Conservation (phyloP, 1,140 invertebrate species). For the Pemphigus obesinymphae region DNA sequence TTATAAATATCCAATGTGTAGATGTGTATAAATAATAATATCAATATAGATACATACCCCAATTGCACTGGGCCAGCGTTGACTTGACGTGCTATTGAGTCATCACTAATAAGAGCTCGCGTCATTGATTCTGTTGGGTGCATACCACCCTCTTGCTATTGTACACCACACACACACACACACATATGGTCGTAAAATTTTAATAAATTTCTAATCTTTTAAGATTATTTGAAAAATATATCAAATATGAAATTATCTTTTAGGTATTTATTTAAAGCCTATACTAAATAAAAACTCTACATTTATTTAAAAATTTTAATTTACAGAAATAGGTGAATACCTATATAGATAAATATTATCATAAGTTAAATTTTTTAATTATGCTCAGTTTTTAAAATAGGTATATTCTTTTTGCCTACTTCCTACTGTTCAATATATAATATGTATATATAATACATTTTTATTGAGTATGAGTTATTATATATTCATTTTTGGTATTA, state of each 20-base stretch:
- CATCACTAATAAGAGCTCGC: constrained; percentile 82
- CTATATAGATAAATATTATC: background rate
- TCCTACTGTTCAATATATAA: background rate
- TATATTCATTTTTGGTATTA: background rate
- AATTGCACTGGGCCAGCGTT: constrained; percentile 76
- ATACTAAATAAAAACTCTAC: background rate
- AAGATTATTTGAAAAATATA: background rate
- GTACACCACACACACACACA: constrained; percentile 58
- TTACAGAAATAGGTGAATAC: background rate
- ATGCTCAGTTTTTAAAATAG: background rate
- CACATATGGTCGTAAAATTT: constrained; percentile 50
- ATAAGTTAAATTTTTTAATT: background rate
- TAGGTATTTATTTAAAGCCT: background rate
- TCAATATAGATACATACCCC: constrained; percentile 68
- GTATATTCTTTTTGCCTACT: background rate
- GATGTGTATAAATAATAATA: constrained; percentile 33
- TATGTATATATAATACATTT: background rate
- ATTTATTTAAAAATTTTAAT: background rate
- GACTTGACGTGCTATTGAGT: constrained; percentile 73
- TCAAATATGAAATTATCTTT: background rate
- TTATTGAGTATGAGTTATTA: background rate
- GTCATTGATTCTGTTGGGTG: constrained; percentile 88
- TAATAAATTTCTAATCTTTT: background rate
- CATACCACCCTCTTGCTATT: constrained; percentile 82
- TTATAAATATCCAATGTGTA: constrained; percentile 10